Base-by-base conservation (phyloP, 2,113 vertebrate species). In the Phoxinus phoxinus region DNA sequence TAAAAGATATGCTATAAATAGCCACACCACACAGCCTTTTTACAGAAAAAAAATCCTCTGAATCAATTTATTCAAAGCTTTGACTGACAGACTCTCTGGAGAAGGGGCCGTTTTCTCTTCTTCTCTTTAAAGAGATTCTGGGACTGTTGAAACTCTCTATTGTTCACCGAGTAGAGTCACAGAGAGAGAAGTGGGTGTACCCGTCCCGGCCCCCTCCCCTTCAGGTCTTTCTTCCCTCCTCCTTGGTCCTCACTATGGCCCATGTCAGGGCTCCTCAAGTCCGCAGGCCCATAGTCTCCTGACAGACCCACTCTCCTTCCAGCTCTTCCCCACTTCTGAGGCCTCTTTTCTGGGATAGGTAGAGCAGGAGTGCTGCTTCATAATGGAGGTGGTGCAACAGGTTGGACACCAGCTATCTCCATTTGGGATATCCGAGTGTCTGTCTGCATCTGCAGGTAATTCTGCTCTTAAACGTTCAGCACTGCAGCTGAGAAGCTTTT, bases 371-470 rank as follows among this genome's bases (percentile, higher is more conserved):
- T 86, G 32, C 85, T 53, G 84, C 35, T 48, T 74, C 81, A 89
- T 91, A 84, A 95, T 95, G 94, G 94, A 93, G 73, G 88, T 93
- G 85, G 91, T 93, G 69, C 91, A 91, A 71, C 93, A 90, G 85
- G 83, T 87, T 41, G 67, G 86, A 79, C 88, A 87, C 87, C 90
- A 85, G 37, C 81, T 92, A 51, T 89, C 92, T 63, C 88, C 90
- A 82, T 94, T 90, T 87, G 92, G 92, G 93, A 87, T 90, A 51
- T 85, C 91, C 65, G 90, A 90, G 86, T 89, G 92, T 65, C 21
- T 88, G 1, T 87, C 93, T 59, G 84, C 91, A n/a, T 87, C 82
- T 85, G 83, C 91, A 95, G 94, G 95, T 95, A 95, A 94, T 15
- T 27, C 15, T 27, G 9, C 6, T 67, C 21, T 41, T 56, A 30